Evolutionary conservation across 2,797 vertebrate species (phyloP), one percentile per base, ranked within the genome.

Genomic region (Microctenopoma lineatum): DNA sequence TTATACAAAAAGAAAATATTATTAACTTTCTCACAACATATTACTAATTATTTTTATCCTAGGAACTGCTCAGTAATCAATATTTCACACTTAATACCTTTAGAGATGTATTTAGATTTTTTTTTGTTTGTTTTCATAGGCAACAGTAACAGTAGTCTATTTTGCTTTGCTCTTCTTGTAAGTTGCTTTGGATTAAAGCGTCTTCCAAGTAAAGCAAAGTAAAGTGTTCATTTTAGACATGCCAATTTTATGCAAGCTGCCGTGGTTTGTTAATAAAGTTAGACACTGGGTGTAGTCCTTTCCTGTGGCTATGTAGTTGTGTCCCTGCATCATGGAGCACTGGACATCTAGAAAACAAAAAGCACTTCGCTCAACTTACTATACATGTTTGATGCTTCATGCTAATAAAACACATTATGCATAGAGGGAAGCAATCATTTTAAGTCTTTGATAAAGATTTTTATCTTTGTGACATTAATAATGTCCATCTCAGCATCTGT

Each of bases 401-500:
- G 56, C 55, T 36, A 76, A 39, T 44, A 74, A 45, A 61, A 76
- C 34, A 68, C 47, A 26, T 59, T 77, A 66, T 50, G 45, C 60
- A 55, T 56, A 79, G 77, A 71, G 57, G 29, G 29, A 66, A 56
- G 60, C 64, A 54, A 63, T 79, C 64, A 26, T 54, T 83, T 84
- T 70, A 70, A 71, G 80, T 87, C 60, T 69, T 48, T 12, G 70
- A 75, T 71, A 72, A 84, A 81, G 41, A 36, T 47, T 70, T 73
- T 76, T 56, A 73, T 87, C 79, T 84, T 72, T 63, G 59, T 86
- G 79, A 80, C 75, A 86, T 79, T 80, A 78, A 59, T 83, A 82
- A 85, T 84, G 64, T 70, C 73, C 67, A 70, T 67, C 48, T 65
- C 65, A 57, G 42, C 58, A 59, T 73, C 47, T 26, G 60, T 74